These are phyloP conservation scores for Pelusios castaneus DNA, from an alignment of 2,113 vertebrate genomes.

Conservation along the genomic window DNA sequence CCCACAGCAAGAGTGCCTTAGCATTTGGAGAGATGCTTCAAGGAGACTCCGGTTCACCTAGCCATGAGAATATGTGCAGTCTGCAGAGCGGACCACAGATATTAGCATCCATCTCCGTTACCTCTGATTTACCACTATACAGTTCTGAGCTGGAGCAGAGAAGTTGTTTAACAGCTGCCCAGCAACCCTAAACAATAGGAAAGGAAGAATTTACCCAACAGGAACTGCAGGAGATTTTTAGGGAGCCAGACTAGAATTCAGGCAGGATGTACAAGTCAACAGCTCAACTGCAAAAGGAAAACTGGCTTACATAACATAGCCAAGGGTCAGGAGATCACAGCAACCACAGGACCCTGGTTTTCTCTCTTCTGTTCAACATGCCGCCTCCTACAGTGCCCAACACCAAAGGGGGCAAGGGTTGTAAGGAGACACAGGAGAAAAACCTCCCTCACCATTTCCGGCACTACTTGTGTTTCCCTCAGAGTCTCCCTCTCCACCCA, in stretches of 20 bases:
- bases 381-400: background rate
- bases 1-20: background rate
- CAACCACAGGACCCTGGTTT: background rate
- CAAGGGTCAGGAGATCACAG: background rate
- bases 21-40: background rate
- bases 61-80: too few species aligned
- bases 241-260: background rate
- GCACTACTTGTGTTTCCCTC: background rate
- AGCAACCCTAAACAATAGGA: background rate
- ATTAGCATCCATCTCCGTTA: background rate
- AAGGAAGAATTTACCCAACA: background rate
- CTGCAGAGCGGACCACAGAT: background rate
- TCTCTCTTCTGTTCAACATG: background rate
- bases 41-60: background rate
- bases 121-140: background rate
- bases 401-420: accelerated
- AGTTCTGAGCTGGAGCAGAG: background rate
- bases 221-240: background rate
- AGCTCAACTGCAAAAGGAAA: background rate
- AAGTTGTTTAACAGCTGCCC: background rate
- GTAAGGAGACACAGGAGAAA: background rate
- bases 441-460: background rate
- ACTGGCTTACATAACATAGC: background rate
- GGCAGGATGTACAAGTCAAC: background rate
- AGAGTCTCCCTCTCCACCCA: background rate